phyloP scores from a whole-genome alignment of 35 echinoderm and acorn worm species.

The Antedon bifida region DNA sequence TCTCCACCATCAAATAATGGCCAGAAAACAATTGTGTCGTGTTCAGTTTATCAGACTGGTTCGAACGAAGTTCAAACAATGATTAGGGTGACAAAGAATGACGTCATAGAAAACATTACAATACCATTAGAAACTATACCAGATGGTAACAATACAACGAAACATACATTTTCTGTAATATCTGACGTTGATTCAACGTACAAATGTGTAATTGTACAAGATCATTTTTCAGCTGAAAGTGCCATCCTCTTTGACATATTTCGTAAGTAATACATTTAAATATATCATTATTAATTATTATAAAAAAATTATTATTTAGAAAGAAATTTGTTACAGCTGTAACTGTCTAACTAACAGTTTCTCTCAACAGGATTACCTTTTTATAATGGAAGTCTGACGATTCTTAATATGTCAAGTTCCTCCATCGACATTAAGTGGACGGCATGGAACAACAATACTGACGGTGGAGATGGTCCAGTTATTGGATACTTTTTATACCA shows the following conservation, averaged over 20 bases:
- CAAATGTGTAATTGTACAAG: neutral
- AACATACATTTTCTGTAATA: neutral
- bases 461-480: neutral
- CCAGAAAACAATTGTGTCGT: neutral
- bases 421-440: neutral
- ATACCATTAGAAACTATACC: neutral
- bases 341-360: too few relatives aligned
- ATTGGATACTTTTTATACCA: neutral
- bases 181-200: neutral
- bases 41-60: neutral
- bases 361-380: neutral
- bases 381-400: neutral
- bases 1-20: neutral
- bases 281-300: too few relatives aligned
- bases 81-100: neutral
- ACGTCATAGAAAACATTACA: neutral
- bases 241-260: neutral
- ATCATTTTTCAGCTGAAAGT: neutral
- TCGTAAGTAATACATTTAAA: too few relatives aligned
- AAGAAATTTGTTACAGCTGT: too few relatives aligned
- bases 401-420: neutral
- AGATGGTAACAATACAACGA: neutral
- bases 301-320: too few relatives aligned
- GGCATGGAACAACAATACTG: neutral
- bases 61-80: neutral